Evolutionary conservation across 2,797 vertebrate species (phyloP).

Genomic region (Saxicola maurus): DNA sequence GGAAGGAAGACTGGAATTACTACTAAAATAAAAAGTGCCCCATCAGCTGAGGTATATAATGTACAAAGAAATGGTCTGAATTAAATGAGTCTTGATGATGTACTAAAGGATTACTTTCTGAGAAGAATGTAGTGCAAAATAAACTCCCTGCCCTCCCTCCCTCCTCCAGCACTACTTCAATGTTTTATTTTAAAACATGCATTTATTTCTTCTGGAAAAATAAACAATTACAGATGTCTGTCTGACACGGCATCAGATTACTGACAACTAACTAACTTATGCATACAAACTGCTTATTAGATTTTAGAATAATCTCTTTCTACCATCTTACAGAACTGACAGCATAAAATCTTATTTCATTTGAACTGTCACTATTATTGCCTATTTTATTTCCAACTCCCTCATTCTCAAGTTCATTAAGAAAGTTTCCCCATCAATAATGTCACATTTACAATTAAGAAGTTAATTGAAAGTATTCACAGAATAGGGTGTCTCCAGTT

Average conservation of each 20-base stretch:
- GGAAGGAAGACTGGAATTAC: not conserved
- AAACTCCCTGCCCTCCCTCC: not conserved
- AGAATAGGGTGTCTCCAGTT: not conserved
- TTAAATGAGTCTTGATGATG: not conserved
- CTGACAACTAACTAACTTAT: not conserved
- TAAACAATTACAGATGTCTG: not conserved
- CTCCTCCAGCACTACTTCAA: not conserved
- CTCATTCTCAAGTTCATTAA: not conserved
- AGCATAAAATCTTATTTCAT: not conserved
- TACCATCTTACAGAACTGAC: not conserved
- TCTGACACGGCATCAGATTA: not conserved
- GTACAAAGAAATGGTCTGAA: not conserved
- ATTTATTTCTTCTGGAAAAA: conserved; percentile 1
- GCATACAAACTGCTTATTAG: not conserved
- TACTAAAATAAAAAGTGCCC: not conserved
- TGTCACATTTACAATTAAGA: not conserved
- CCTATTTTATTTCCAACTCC: not conserved
- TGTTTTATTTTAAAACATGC: not conserved
- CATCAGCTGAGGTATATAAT: not conserved
- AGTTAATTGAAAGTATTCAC: not conserved
- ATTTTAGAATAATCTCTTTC: not conserved
- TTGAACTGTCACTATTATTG: not conserved
- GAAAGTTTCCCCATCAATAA: not conserved
- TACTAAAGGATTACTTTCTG: not conserved
- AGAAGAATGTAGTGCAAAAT: not conserved